Conservation (phyloP, 2,888 invertebrate species). For the Strigamia crassipes region DNA sequence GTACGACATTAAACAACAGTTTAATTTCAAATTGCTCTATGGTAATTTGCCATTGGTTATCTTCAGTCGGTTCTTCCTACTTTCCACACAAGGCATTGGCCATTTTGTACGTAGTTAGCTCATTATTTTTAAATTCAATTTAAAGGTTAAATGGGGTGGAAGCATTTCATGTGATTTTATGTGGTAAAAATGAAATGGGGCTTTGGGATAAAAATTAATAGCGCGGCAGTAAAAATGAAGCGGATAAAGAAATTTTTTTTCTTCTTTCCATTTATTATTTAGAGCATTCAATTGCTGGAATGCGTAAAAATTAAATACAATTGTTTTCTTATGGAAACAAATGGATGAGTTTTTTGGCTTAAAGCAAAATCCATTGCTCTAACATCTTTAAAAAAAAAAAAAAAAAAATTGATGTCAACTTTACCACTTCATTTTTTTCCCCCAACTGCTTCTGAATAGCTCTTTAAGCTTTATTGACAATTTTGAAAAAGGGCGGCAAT, state of each 20-base stretch:
- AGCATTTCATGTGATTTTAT: background rate
- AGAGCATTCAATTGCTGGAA: no score
- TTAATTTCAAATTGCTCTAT: background rate
- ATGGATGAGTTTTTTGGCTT: no score
- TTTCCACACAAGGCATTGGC: background rate
- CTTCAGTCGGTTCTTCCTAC: background rate
- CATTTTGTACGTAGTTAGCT: background rate
- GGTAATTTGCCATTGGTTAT: background rate
- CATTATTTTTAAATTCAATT: background rate
- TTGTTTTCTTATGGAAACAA: no score
- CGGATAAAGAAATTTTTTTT: background rate
- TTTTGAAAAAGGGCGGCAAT: constrained; percentile 22
- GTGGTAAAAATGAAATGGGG: background rate
- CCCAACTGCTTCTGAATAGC: background rate
- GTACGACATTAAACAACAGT: no score
- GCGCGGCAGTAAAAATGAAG: background rate
- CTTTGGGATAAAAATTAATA: background rate
- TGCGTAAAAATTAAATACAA: no score
- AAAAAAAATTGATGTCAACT: background rate
- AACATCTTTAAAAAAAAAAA: background rate
- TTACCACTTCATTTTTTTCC: background rate
- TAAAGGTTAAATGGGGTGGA: constrained; percentile 12
- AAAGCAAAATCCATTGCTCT: no score
- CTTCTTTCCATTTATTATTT: no score
- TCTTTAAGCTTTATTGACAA: constrained; percentile 38